phyloP scores from a whole-genome alignment of 2,797 vertebrate species.

The Fringilla coelebs region DNA sequence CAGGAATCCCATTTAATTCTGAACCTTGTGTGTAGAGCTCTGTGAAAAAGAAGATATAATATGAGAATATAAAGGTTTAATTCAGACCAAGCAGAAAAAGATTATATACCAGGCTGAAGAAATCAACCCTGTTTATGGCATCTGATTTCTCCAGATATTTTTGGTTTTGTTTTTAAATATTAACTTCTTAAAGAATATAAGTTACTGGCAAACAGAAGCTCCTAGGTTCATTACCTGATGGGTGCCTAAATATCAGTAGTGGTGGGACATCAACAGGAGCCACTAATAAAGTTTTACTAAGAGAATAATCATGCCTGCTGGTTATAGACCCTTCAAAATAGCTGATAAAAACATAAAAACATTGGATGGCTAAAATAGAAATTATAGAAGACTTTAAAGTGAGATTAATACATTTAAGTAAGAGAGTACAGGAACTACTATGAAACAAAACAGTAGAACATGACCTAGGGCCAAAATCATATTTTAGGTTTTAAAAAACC shows the following conservation, averaged over 20 bases:
- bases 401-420: not conserved
- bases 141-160: not conserved
- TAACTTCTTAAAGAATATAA: not conserved
- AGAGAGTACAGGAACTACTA: not conserved
- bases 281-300: not conserved
- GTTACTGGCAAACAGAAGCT: not conserved
- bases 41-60: not conserved
- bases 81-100: not conserved
- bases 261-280: not conserved
- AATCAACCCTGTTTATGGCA: not conserved
- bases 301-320: not conserved
- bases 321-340: not conserved
- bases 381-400: not conserved
- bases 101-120: not conserved
- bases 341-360: not conserved
- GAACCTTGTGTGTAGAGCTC: not conserved
- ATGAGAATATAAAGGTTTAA: not conserved
- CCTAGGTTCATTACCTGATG: not conserved
- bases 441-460: not conserved
- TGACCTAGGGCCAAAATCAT: not conserved
- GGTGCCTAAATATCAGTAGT: not conserved
- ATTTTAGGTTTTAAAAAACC: rapidly evolving
- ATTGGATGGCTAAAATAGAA: not conserved
- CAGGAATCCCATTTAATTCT: not conserved
- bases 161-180: not conserved